phyloP scores from a whole-genome alignment of 2,797 vertebrate species.

The Chelmon rostratus region DNA sequence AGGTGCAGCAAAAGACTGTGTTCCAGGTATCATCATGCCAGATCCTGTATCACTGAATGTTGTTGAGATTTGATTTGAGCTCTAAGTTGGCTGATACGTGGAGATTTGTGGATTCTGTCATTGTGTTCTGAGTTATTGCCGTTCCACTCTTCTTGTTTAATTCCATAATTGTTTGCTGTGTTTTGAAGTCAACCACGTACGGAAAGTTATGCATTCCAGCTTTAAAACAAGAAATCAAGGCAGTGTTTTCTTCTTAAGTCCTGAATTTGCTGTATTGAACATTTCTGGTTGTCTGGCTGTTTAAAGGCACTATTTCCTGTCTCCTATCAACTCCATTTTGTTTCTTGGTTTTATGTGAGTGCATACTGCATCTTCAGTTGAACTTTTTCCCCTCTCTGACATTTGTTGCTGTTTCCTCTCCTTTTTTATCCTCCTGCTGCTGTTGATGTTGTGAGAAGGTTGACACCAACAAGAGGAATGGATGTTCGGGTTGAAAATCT shows the following conservation, averaged over 20 bases:
- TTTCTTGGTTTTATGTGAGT: constrained; percentile 30
- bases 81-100: constrained; percentile 13
- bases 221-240: constrained; percentile 19
- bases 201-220: background rate
- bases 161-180: background rate
- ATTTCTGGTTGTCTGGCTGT: constrained; percentile 29
- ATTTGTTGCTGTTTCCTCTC: constrained; percentile 36
- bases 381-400: constrained; percentile 25
- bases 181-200: background rate
- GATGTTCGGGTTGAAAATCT: background rate
- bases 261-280: constrained; percentile 31
- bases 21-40: background rate
- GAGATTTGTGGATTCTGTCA: background rate
- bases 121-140: constrained; percentile 1
- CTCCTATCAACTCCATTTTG: constrained; percentile 27
- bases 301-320: constrained; percentile 29
- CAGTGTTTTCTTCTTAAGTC: constrained; percentile 4
- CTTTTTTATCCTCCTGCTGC: constrained; percentile 39
- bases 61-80: constrained; percentile 28
- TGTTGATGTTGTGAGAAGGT: constrained; percentile 29
- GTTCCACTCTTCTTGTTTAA: background rate
- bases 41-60: constrained; percentile 6
- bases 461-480: constrained; percentile 5
- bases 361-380: constrained; percentile 27
- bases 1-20: background rate